Conservation (phyloP, 2,113 vertebrate genomes). For the Ptychochromis oligacanthus region DNA sequence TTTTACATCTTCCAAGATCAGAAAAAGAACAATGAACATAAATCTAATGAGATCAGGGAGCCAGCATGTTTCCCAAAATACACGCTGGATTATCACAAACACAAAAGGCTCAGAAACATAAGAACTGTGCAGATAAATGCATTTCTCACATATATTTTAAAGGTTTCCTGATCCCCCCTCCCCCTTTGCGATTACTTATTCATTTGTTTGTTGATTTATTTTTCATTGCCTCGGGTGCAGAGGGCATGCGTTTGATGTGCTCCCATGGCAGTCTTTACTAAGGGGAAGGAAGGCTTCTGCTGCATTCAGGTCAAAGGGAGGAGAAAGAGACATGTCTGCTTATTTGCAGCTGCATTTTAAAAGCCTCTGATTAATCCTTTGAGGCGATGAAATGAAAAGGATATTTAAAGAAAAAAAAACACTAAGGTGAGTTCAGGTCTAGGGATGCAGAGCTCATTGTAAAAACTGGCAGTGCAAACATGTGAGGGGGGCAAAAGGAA, state of each 20-base stretch:
- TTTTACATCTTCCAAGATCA: conserved; percentile 46
- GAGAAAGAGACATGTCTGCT: conserved; percentile 53
- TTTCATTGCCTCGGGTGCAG: conserved; percentile 69
- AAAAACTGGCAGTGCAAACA: background rate
- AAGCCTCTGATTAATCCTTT: conserved; percentile 58
- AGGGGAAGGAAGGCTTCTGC: conserved; percentile 41
- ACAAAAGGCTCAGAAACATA: conserved; percentile 34
- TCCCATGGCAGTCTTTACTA: conserved; percentile 59
- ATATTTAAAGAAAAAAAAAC: background rate
- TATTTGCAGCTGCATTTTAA: conserved; percentile 48
- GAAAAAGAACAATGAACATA: conserved; percentile 47
- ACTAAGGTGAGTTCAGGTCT: conserved; percentile 9
- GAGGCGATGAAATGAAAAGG: conserved; percentile 19
- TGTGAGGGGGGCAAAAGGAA: background rate
- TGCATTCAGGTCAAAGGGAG: conserved; percentile 69
- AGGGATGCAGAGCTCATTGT: background rate
- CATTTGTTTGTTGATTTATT: conserved; percentile 76
- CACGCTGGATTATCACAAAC: conserved; percentile 30
- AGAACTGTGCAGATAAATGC: conserved; percentile 35
- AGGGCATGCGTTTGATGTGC: conserved; percentile 72
- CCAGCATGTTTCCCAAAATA: conserved; percentile 38
- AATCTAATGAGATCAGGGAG: conserved; percentile 63
- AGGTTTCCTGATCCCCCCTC: background rate
- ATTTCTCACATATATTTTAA: conserved; percentile 41
- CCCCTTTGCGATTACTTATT: conserved; percentile 71